Base-by-base conservation (phyloP, 2,797 vertebrate species). In the Macropus fuliginosus region DNA sequence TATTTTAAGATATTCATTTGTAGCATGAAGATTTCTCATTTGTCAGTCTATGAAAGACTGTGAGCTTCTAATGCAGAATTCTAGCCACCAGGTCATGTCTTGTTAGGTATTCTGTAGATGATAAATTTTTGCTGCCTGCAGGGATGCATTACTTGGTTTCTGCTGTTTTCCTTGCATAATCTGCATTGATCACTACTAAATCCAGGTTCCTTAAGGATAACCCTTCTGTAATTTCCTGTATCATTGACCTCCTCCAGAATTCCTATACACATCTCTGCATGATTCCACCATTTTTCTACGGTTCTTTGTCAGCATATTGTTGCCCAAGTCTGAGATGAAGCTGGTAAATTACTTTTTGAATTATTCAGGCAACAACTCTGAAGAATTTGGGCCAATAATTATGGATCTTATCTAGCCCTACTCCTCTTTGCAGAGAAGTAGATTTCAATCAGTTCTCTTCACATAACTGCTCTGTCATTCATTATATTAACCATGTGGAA, bases 1-100 rank as follows among this genome's bases (percentile, higher is more conserved):
- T 87, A 87, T 87, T 87, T 46, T 87, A 46, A 87, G 74, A 87
- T 87, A 87, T 87, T 87, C 21, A 87, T 87, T 87, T 87, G 74
- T 50, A 87, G 74, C 40, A 50, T 87, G 74, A 87, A 87, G 40
- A 87, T 87, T 87, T 87, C 8, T 87, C 40, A 50, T 81, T 21
- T 87, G 40, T 87, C 40, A 50, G 74, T 87, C 40, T 87, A 11
- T 27, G 74, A 50, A 87, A 87, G 74, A 87, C 27, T 46, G 74
- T 87, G 74, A 87, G 21, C 24, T 87, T 87, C 40, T 87, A 27
- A 46, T 27, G 10, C 27, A 27, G 27, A 87, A 87, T 87, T 87
- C 74, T 87, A 87, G 74, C 74, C 74, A 87, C 74, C 21, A 46
- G 40, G 24, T 8, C 40, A 87, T 50, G 40, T 50, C 40, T 87